Percentiles rank a stretch among this genome's conserved stretches.
These are phyloP conservation scores for Eonycteris spelaea DNA, from an alignment of 2,113 vertebrate genomes.

Conservation along the genomic window DNA sequence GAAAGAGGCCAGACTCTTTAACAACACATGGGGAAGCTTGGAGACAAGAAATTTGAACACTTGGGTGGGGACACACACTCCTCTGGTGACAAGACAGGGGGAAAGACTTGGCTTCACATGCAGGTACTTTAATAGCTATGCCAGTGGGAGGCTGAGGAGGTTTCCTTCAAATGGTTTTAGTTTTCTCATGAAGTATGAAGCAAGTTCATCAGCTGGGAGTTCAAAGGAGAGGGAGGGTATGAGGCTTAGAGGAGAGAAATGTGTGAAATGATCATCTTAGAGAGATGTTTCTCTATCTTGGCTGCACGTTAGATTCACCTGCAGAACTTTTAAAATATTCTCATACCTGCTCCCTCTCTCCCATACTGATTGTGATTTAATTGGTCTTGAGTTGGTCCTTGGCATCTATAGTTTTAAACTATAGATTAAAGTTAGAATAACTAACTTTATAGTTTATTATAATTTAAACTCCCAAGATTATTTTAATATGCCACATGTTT, in stretches of 20 bases:
- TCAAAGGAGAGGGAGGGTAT: not conserved
- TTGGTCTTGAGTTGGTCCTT: not conserved
- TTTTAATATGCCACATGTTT: not conserved
- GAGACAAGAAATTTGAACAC: not conserved
- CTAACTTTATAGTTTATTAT: not conserved
- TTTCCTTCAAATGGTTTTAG: not conserved
- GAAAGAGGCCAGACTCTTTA: not conserved
- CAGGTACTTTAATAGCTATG: not conserved
- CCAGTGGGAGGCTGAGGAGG: not conserved
- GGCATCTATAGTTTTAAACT: not conserved
- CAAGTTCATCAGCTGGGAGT: not conserved
- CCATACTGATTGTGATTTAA: not conserved
- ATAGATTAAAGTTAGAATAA: not conserved
- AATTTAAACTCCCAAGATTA: not conserved
- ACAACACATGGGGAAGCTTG: rapidly evolving
- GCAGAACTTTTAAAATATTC: not conserved
- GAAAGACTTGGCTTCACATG: not conserved
- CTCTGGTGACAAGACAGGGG: not conserved
- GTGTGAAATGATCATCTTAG: not conserved
- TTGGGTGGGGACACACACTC: not conserved
- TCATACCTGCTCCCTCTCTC: not conserved
- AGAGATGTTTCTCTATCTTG: not conserved
- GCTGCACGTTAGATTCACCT: not conserved
- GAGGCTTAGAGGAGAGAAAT: not conserved
- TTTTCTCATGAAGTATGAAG: not conserved